Base-by-base conservation (phyloP, 2,888 invertebrate genomes). In the Euphydryas editha region DNA sequence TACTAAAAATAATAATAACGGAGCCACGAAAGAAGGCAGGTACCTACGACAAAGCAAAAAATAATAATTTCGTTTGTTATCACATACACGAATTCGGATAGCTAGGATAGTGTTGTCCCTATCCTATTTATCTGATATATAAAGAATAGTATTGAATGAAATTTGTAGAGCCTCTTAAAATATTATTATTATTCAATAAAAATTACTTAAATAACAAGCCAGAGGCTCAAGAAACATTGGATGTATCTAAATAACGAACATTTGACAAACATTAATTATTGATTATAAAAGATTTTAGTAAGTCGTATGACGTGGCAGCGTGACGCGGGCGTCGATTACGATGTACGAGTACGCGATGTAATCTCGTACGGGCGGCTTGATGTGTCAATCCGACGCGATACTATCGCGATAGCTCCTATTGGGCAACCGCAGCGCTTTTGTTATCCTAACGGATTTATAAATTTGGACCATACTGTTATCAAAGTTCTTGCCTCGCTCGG, bases 361-460 rank as follows among this genome's bases (percentile, higher is more conserved):
- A 89, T 90, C 88, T 87, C 78, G 73, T 77, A 75, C 81, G 77
- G 80, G 83, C 81, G 83, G 84, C 83, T 88, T 88, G 92, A 92
- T 89, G 90, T 92, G 91, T 92, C 92, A 92, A 91, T 92, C 90
- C 79, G 80, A 79, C 36, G 60, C 69, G 69, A 69, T 69, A 54
- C 60, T 88, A 90, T 90, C 89, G 78, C 82, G 81, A 84, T 86
- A 84, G 87, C 89, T 89, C 78, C 90, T 86, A 90, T 92, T 90
- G 90, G 88, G 85, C 83, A 89, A 89, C 86, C 85, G 85, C 83
- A 80, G 81, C 80, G 87, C 88, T 90, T n/a, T 91, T 91, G 90
- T 91, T 90, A 87, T 86, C 85, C 81, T 87, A 88, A 90, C 87
- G 86, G 86, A 84, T 83, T 86, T 84, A 83, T 81, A 85, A 87